Evolutionary conservation across 2,113 vertebrate genomes (phyloP), one percentile per base, ranked within the genome.

Genomic region (Oxyura jamaicensis): DNA sequence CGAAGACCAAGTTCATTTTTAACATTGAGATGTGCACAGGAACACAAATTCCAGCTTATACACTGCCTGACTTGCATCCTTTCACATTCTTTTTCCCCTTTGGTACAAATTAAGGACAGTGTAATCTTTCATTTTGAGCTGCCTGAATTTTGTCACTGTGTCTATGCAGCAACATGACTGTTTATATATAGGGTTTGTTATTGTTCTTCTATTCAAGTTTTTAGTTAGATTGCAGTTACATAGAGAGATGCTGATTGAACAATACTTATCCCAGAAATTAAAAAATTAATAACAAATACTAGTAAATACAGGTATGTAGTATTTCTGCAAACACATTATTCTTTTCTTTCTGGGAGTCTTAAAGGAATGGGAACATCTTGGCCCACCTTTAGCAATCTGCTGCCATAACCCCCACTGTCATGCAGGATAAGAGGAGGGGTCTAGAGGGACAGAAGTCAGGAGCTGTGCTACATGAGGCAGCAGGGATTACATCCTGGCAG

Each of bases 371-470:
- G 17, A 65, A 41, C 18, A 5, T 46, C 18, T 33, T 33, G 33
- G 28, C 21, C 63, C 19, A 1, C 7, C 20, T 72, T 58, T 31
- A 71, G n/a, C 56, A 28, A 7, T 8, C 18, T 50, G 6, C 26
- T 42, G 20, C 41, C 0, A 0, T 13, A 31, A 36, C 23, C 6
- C 8, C 18, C 0, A 0, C 26, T 8, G 3, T 8, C 71, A 25
- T 3, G 0, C n/a, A 14, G 42, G 26, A 44, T 39, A 72, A 90
- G 19, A 58, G 36, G 11, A 60, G 0, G 1, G 28, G 59, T 12
- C 28, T 52, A 48, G 31, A 29, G 22, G 25, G 18, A 44, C 48
- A 36, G 42, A 60, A 26, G 17, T 13, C 22, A 39, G 42, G 33
- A 76, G 28, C 36, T 26, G 31, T 5, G 0, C 18, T 22, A 48